Conservation (phyloP, 2,888 invertebrate genomes). For the Scaptomyza cyrtandrae region DNA sequence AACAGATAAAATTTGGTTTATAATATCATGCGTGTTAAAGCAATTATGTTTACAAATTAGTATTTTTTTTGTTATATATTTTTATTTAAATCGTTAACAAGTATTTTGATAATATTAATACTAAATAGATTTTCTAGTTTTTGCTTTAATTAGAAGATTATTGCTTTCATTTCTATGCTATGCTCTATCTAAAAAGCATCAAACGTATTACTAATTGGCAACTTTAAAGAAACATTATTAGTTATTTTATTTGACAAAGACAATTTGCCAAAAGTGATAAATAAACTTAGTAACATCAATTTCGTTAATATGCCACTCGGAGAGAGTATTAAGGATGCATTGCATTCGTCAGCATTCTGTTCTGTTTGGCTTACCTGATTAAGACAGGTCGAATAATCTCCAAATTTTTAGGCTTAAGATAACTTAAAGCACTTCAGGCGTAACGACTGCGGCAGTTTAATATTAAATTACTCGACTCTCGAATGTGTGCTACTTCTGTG, state of each 20-base stretch:
- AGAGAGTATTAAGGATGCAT: conserved; percentile 32
- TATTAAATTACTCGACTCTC: conserved; percentile 50
- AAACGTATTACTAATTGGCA: too few relatives aligned
- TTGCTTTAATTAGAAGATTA: too few relatives aligned
- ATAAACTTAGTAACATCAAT: not conserved
- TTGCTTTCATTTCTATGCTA: too few relatives aligned
- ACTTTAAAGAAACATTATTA: too few relatives aligned
- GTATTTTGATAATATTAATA: too few relatives aligned
- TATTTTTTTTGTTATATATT: too few relatives aligned
- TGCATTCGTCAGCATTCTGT: not conserved
- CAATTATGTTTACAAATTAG: not conserved
- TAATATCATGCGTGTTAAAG: not conserved
- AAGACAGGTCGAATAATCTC: conserved; percentile 56
- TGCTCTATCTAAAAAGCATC: too few relatives aligned
- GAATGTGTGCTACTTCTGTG: conserved; percentile 27
- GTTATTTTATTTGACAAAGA: too few relatives aligned
- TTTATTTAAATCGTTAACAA: too few relatives aligned
- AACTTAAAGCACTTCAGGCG: conserved; percentile 61
- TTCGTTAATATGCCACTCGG: not conserved
- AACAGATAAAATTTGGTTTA: too few relatives aligned
- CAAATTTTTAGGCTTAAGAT: conserved; percentile 64
- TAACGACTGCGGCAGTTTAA: conserved; percentile 74
- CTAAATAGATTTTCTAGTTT: too few relatives aligned
- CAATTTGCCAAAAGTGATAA: too few relatives aligned
- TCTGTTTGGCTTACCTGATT: conserved; percentile 50